Conservation (phyloP, 2,113 vertebrate genomes). For the Orycteropus afer region DNA sequence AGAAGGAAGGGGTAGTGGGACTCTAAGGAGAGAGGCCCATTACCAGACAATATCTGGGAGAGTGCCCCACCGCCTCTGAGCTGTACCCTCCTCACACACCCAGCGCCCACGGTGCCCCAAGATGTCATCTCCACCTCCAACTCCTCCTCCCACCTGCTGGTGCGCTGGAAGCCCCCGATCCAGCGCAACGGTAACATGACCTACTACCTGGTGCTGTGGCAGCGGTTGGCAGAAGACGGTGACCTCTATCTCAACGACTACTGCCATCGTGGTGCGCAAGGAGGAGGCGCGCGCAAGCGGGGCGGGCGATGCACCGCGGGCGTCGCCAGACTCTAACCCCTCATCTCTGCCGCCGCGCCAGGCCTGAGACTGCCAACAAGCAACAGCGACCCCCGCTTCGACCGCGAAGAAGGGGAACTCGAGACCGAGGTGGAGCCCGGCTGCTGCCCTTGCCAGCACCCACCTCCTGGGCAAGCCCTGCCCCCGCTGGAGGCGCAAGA, state of each 20-base stretch:
- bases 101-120: slow-evolving; percentile 87
- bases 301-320: fast-evolving
- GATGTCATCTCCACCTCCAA: slow-evolving; percentile 90
- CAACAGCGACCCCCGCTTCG: slow-evolving; percentile 85
- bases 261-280: slow-evolving; percentile 87
- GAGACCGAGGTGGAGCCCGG: slow-evolving; percentile 78
- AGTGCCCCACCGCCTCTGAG: neutral
- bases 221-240: slow-evolving; percentile 87
- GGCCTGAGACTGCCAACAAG: slow-evolving; percentile 89
- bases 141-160: slow-evolving; percentile 89
- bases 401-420: slow-evolving; percentile 69
- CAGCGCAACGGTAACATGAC: slow-evolving; percentile 89
- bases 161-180: slow-evolving; percentile 89
- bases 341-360: slow-evolving; percentile 1
- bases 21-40: neutral
- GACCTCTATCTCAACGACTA: slow-evolving; percentile 89
- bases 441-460: slow-evolving; percentile 88
- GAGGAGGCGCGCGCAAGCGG: neutral
- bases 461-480: slow-evolving; percentile 59
- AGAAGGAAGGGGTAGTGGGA: neutral
- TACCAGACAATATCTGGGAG: neutral
- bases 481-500: slow-evolving; percentile 82
- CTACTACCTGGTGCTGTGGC: slow-evolving; percentile 90
- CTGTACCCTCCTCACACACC: neutral
- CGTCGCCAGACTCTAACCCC: neutral